Percentiles rank a stretch among this genome's conserved stretches.
Conservation (phyloP, 2,888 invertebrate species). For the Lypha dubia region DNA sequence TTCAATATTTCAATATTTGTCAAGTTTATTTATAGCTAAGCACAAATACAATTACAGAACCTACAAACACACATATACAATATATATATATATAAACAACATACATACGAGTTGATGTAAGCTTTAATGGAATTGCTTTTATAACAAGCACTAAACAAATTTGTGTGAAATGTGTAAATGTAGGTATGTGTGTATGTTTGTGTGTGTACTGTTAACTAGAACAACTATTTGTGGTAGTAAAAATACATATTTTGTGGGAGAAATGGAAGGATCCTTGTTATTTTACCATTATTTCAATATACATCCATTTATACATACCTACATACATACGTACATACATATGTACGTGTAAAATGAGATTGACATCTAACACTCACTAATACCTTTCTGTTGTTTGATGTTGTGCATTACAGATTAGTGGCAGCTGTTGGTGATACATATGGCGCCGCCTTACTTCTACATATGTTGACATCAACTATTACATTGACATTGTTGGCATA, state of each 20-base stretch:
- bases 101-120: not conserved
- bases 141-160: conserved; percentile 53
- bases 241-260: conserved; percentile 16
- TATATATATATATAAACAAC: too few relatives aligned
- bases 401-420: conserved; percentile 86
- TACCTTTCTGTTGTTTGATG: conserved; percentile 3
- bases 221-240: conserved; percentile 8
- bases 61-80: not conserved
- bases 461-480: conserved; percentile 93
- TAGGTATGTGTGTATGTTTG: not conserved
- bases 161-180: not conserved
- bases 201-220: not conserved
- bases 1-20: conserved; percentile 60
- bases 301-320: too few relatives aligned
- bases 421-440: conserved; percentile 92
- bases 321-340: too few relatives aligned
- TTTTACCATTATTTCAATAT: not conserved
- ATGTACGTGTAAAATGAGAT: not conserved
- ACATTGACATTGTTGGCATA: conserved; percentile 92
- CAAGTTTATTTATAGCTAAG: conserved; percentile 36
- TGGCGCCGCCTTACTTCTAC: conserved; percentile 91
- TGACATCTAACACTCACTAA: not conserved
- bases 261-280: conserved; percentile 27
- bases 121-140: conserved; percentile 19
- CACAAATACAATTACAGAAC: not conserved